Evolutionary conservation across 2,797 vertebrate genomes (phyloP), one percentile per base, ranked within the genome.

Genomic region (Spinibarbus caldwelli): DNA sequence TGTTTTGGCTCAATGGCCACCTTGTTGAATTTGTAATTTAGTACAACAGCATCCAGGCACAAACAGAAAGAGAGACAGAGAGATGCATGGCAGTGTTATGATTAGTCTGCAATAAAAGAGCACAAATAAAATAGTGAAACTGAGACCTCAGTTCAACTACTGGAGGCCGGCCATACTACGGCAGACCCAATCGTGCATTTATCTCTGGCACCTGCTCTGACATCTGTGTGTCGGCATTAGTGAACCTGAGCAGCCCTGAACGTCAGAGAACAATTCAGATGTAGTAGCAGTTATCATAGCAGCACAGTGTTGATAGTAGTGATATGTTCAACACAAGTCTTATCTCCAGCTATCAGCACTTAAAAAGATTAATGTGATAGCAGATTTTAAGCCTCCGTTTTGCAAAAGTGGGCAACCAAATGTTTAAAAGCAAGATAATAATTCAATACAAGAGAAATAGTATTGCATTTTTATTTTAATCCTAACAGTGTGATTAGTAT

Each of bases 21-120:
- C 88, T 81, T 89, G 88, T 88, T 89, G 83, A 87, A 87, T 87
- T 62, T 85, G 88, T 86, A 88, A 90, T 90, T 89, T 87, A 89
- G 86, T 86, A 84, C 86, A 64, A 85, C 36, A 66, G 80, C 83
- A 84, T 81, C 85, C 77, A 87, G 77, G 80, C 41, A 57, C 31
- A 75, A 75, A 86, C 52, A 83, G 11, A 64, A 49, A 36, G 43
- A 15, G 66, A 83, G 52, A 78, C 54, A 68, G 45, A 80, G 64
- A 49, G 64, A 4, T n/a, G 71, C 64, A 62, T 41, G 36, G 59
- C n/a, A 34, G 52, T 84, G 76, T 75, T 77, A 81, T 85, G 47
- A 82, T 62, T 85, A 62, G 68, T 75, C 45, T 72, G 47, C 67
- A 83, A 84, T 83, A 84, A 77, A 85, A 81, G 5, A 12, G 41